Percentiles rank a stretch among this genome's conserved stretches.
Conservation (phyloP, 2,888 invertebrate genomes). For the Teinopalpus imperialis region DNA sequence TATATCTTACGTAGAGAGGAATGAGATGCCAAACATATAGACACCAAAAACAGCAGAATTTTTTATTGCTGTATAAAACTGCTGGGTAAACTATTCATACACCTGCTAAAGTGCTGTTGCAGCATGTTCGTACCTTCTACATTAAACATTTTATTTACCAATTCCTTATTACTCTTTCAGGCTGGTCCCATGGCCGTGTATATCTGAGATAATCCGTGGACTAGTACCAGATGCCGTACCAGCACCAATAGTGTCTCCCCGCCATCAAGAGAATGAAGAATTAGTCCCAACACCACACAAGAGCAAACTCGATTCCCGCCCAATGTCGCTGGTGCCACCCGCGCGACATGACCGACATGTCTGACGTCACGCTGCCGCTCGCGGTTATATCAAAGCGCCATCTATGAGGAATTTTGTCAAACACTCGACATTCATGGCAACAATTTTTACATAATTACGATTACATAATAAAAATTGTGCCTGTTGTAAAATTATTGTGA, state of each 20-base stretch:
- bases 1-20: no score
- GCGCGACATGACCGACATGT: slow-evolving; percentile 62
- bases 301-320: slow-evolving; percentile 52
- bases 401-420: slow-evolving; percentile 23
- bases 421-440: background rate
- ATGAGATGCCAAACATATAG: no score
- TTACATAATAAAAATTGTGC: slow-evolving; percentile 8
- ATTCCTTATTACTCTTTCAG: slow-evolving; percentile 76
- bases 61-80: no score
- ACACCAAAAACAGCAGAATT: no score
- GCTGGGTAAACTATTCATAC: no score
- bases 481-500: slow-evolving; percentile 13
- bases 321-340: slow-evolving; percentile 63
- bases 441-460: background rate
- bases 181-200: slow-evolving; percentile 87
- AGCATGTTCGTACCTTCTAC: no score
- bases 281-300: slow-evolving; percentile 4
- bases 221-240: slow-evolving; percentile 87
- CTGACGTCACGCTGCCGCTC: slow-evolving; percentile 34
- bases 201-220: slow-evolving; percentile 84
- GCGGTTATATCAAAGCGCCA: slow-evolving; percentile 1
- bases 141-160: no score
- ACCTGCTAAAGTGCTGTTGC: no score
- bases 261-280: slow-evolving; percentile 9
- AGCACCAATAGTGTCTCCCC: slow-evolving; percentile 24